Evolutionary conservation across 2,113 vertebrate genomes (phyloP).

Genomic region (Hippocampus barbouri): DNA sequence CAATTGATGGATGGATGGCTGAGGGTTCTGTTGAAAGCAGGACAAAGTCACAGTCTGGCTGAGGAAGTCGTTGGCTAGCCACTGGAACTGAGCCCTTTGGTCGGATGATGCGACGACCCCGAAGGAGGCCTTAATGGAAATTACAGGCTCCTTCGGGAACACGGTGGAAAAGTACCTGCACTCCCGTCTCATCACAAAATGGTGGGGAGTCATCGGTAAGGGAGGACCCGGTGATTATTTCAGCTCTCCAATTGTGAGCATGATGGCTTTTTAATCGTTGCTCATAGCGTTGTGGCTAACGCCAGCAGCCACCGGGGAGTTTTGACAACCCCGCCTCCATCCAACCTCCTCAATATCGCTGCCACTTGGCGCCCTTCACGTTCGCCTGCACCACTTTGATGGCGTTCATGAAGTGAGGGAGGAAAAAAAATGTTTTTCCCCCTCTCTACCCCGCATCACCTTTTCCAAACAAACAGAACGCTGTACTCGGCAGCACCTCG

Average conservation of each 20-base stretch:
- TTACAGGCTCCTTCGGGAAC: conserved; percentile 29
- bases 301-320: conserved; percentile 46
- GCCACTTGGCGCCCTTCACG: conserved; percentile 24
- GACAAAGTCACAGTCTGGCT: background rate
- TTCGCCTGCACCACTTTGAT: conserved; percentile 12
- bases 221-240: conserved; percentile 48
- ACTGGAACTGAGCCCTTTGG: background rate
- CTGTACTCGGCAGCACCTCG: conserved; percentile 42
- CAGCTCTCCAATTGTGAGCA: conserved; percentile 53
- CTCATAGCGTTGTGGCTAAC: conserved; percentile 55
- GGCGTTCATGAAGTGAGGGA: conserved; percentile 38
- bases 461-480: conserved; percentile 48
- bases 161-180: conserved; percentile 36
- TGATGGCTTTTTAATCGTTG: conserved; percentile 63
- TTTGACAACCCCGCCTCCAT: conserved; percentile 1
- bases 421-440: conserved; percentile 26
- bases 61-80: background rate
- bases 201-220: conserved; percentile 36
- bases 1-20: background rate
- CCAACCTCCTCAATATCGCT: conserved; percentile 7
- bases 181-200: conserved; percentile 48
- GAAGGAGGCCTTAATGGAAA: conserved; percentile 10
- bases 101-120: conserved; percentile 10
- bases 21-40: background rate
- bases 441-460: conserved; percentile 13